Evolutionary conservation across 2,113 vertebrate species (phyloP), one percentile per base, ranked within the genome.

Genomic region (Aptenodytes patagonicus): DNA sequence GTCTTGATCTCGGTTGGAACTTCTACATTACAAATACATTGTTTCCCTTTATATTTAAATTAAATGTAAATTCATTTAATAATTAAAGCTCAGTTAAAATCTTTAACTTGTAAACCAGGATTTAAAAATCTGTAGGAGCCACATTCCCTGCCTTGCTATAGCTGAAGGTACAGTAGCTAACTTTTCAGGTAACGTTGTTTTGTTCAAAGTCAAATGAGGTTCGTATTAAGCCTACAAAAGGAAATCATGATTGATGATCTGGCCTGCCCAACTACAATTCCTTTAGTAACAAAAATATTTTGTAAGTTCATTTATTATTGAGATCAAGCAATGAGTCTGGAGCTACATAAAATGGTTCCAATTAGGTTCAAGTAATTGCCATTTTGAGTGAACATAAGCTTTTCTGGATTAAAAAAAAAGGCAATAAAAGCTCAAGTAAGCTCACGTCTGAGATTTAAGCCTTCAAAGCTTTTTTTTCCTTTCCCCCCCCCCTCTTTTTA

Each of bases 321-420:
- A 98, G 95, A 97, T 97, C 96, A 96, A 98, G 96, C 76, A 93
- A 96, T n/a, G 46, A 86, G 86, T 92, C 87, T 91, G 95, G 90
- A 96, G 90, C 82, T 92, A 96, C 95, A 97, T 94, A 94, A 97
- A 98, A 96, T 95, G 90, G 93, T 97, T 98, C 96, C 92, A 98
- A 94, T 96, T 97, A 96, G 93, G 97, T 90, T 85, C 92, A 87
- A 97, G 85, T 97, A 97, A 98, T 97, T 98, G 90, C 85, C 90
- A 93, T 95, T 95, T 87, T 91, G 77, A 96, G 73, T 83, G 95
- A 97, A 94, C 73, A 89, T 96, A 97, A 97, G 91, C n/a, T 97
- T 97, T 96, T 94, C 78, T 78, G 73, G 73, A 83, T 93, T 91
- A 42, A 95, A 91, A 96, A 97, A 88, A 86, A 47, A 65, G 44